These are phyloP conservation scores for Penaeus japonicus DNA, from an alignment of 1,140 invertebrate genomes.

Conservation along the genomic window DNA sequence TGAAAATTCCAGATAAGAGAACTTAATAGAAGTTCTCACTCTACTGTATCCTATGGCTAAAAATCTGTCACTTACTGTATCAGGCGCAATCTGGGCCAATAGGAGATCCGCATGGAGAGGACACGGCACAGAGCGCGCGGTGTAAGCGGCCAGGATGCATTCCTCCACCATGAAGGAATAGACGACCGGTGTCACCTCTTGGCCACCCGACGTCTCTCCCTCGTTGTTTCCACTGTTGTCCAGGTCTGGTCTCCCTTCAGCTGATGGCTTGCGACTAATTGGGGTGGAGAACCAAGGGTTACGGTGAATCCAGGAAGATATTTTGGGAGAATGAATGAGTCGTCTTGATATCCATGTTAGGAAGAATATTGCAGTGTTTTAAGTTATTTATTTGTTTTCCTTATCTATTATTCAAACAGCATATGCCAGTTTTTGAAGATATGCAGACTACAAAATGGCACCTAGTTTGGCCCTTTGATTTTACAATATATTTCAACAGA, in stretches of 20 bases:
- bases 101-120: conserved; percentile 77
- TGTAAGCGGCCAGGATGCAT: conserved; percentile 88
- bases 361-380: too few relatives aligned
- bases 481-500: too few relatives aligned
- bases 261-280: conserved; percentile 80
- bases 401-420: too few relatives aligned
- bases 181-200: conserved; percentile 61
- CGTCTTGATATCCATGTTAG: neutral
- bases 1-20: too few relatives aligned
- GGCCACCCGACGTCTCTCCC: conserved; percentile 49
- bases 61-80: conserved; percentile 71
- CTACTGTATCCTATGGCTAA: too few relatives aligned
- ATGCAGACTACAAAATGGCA: too few relatives aligned
- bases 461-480: too few relatives aligned
- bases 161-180: conserved; percentile 84
- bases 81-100: conserved; percentile 81
- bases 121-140: conserved; percentile 75
- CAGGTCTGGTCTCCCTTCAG: conserved; percentile 76
- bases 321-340: neutral
- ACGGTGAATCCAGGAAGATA: neutral
- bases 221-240: conserved; percentile 61
- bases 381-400: too few relatives aligned
- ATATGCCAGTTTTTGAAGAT: too few relatives aligned
- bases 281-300: neutral
- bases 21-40: too few relatives aligned